A percentile compares a stretch with the other conserved stretches of the same genome.
Evolutionary conservation across 2,797 vertebrate genomes (phyloP).

Genomic region (Alectoris magna): DNA sequence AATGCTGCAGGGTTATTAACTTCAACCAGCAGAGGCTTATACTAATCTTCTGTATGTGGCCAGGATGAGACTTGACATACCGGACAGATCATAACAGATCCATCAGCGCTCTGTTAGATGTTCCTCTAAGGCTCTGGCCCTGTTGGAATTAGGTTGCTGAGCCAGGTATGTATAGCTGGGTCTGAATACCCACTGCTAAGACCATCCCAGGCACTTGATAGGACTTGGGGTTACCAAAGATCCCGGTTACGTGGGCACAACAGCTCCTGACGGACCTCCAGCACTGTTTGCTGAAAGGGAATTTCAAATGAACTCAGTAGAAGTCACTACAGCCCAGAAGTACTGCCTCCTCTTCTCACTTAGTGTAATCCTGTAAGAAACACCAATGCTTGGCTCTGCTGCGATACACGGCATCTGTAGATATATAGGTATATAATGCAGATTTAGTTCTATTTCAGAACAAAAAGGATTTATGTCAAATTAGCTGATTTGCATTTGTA

Average conservation of each 20-base stretch:
- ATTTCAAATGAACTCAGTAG: not conserved
- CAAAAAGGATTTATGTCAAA: not conserved
- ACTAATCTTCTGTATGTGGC: not conserved
- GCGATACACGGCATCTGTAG: not conserved
- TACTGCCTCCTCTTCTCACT: not conserved
- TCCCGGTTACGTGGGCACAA: no score
- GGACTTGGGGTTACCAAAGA: not conserved
- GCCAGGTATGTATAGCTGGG: not conserved
- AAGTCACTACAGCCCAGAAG: not conserved
- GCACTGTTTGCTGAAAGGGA: not conserved
- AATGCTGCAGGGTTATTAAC: not conserved
- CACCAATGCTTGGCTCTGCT: not conserved
- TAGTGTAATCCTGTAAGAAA: not conserved
- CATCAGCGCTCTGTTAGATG: not conserved
- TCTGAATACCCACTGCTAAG: not conserved
- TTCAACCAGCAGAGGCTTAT: not conserved
- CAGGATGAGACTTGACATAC: not conserved
- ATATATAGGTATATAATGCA: accelerated
- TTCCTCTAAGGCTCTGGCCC: not conserved
- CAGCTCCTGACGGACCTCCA: not conserved
- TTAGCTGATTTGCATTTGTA: not conserved
- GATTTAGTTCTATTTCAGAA: not conserved
- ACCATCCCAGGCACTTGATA: not conserved
- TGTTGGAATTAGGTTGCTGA: not conserved
- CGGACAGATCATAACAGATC: not conserved